phyloP scores from a whole-genome alignment of 1,140 invertebrate species.

The Zaprionus davidi region DNA sequence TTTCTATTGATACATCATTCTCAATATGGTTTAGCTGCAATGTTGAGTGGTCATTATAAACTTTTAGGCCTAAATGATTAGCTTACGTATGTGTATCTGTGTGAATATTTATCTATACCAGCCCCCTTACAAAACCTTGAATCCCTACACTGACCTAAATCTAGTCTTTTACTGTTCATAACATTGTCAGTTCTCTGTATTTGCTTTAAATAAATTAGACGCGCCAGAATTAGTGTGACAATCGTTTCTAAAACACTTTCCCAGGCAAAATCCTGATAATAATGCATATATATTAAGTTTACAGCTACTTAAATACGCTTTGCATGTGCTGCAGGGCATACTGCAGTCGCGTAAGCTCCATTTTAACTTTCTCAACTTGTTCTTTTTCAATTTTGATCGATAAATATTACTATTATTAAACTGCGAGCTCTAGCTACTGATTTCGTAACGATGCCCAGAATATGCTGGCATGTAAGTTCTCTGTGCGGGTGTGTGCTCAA shows the following conservation, averaged over 20 bases:
- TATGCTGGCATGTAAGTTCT: conserved; percentile 49
- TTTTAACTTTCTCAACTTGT: background rate
- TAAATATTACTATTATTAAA: conserved; percentile 75
- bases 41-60: no score
- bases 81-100: no score
- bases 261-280: background rate
- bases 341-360: background rate
- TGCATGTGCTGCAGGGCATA: no score
- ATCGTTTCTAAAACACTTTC: background rate
- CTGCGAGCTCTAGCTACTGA: conserved; percentile 27
- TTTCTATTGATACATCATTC: no score
- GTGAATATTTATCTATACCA: no score
- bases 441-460: conserved; percentile 65
- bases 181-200: background rate
- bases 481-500: conserved; percentile 26
- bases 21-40: background rate
- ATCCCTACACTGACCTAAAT: background rate
- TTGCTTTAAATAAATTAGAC: background rate
- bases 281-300: no score
- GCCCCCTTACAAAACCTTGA: background rate
- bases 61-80: no score
- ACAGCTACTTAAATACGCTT: no score
- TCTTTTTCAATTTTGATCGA: conserved; percentile 67
- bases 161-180: no score
- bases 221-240: background rate